Evolutionary conservation across 2,797 vertebrate genomes (phyloP), one percentile per base, ranked within the genome.

Genomic region (Periparus ater): DNA sequence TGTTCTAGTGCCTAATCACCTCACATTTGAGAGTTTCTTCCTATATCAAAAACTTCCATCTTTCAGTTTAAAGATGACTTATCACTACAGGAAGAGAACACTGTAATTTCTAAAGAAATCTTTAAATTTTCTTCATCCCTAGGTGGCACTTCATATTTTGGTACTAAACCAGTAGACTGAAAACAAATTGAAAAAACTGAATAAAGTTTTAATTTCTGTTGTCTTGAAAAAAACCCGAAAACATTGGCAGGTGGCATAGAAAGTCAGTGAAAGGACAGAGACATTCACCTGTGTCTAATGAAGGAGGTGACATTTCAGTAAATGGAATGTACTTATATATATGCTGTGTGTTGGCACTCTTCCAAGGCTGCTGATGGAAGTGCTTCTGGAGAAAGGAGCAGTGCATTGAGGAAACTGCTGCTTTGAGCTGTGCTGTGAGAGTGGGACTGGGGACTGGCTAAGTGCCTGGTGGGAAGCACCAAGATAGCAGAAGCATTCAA

Each of bases 271-370:
- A 91, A 96, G 90, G 88, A 93, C 83, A 91, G 80, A 90, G 58
- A 88, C 81, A 79, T 40, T 96, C 94, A 95, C 88, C 93, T 96
- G 85, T 96, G 74, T 93, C 96, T 96, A 92, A 95, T 95, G 94
- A 92, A 91, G 77, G 90, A 93, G 38, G 45, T 94, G 93, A 94
- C 88, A 94, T 96, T 93, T 96, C 83, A 79, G 88, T 95, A 90
- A 96, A 88, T 88, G 88, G 62, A 79, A 88, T 53, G 26, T 93
- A 53, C 70, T 96, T 91, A 84, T 81, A 89, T 78, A 40, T 81
- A 62, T 81, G 23, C 51, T 34, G 44, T 45, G 42, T 23, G 4
- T 42, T 96, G 85, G 76, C 80, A 82, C 44, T 67, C 66, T 95
- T 86, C 90, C 75, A 93, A n/a, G 85, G 62, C 74, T 87, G 76